Evolutionary conservation across 2,113 vertebrate species (phyloP).

Genomic region (Lophotis ruficrista): DNA sequence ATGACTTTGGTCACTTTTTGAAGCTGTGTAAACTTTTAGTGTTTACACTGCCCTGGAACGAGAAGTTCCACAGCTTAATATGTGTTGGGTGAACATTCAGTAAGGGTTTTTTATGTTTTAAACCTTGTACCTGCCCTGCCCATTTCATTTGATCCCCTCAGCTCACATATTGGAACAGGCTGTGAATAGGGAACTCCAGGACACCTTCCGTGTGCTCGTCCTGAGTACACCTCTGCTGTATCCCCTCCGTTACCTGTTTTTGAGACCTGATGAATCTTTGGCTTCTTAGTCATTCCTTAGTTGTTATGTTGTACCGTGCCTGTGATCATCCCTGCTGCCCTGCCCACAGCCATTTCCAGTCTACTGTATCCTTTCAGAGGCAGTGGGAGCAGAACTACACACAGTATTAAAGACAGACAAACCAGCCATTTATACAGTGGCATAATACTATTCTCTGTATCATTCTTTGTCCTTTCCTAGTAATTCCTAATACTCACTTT

Average conservation of each 20-base stretch:
- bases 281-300: not conserved
- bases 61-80: not conserved
- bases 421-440: not conserved
- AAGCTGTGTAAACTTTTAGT: not conserved
- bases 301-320: not conserved
- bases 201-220: not conserved
- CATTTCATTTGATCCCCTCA: not conserved
- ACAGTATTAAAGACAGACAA: not conserved
- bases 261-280: not conserved
- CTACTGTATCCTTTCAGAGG: not conserved
- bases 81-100: not conserved
- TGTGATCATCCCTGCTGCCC: not conserved
- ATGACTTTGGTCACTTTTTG: not conserved
- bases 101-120: not conserved
- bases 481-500: not conserved
- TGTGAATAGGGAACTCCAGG: not conserved
- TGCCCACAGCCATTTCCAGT: not conserved
- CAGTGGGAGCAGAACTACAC: not conserved
- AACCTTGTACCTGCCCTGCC: not conserved
- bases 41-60: not conserved
- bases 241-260: not conserved
- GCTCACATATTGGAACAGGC: not conserved
- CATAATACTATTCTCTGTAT: constrained; percentile 14
- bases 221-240: not conserved
- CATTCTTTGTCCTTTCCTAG: not conserved